phyloP scores from a whole-genome alignment of 1,140 invertebrate genomes.

The Zaprionus vittiger region DNA sequence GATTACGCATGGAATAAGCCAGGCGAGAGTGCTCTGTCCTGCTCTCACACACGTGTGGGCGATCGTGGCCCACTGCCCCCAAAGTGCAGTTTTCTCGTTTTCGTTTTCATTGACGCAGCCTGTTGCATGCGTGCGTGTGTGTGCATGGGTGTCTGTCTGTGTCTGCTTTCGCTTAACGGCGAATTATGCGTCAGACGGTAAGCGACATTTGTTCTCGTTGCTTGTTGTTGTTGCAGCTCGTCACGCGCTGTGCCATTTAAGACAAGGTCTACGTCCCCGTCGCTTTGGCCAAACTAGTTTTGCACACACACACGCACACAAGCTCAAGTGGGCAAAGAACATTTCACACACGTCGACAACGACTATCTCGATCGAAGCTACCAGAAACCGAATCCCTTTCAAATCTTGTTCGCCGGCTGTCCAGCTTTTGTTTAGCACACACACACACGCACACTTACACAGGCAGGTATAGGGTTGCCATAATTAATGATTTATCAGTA shows the following conservation, averaged over 20 bases:
- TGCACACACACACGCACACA: slow-evolving; percentile 17
- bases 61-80: slow-evolving; percentile 35
- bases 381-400: slow-evolving; percentile 46
- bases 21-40: neutral
- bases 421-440: slow-evolving; percentile 24
- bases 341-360: neutral
- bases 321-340: slow-evolving; percentile 5
- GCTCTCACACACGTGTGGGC: neutral
- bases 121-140: slow-evolving; percentile 7
- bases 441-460: neutral
- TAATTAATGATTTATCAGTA: too few species aligned
- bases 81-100: slow-evolving; percentile 29
- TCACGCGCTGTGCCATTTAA: slow-evolving; percentile 62
- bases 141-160: neutral
- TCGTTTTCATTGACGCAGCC: slow-evolving; percentile 34
- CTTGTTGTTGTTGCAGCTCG: slow-evolving; percentile 26
- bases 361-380: slow-evolving; percentile 32
- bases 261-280: slow-evolving; percentile 53
- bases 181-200: slow-evolving; percentile 12
- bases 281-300: slow-evolving; percentile 59
- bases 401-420: slow-evolving; percentile 34
- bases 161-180: slow-evolving; percentile 22
- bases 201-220: neutral
- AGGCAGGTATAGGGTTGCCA: too few species aligned
- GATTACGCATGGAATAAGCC: neutral